phyloP scores from a whole-genome alignment of 2,113 vertebrate genomes.

The Pantherophis guttatus region DNA sequence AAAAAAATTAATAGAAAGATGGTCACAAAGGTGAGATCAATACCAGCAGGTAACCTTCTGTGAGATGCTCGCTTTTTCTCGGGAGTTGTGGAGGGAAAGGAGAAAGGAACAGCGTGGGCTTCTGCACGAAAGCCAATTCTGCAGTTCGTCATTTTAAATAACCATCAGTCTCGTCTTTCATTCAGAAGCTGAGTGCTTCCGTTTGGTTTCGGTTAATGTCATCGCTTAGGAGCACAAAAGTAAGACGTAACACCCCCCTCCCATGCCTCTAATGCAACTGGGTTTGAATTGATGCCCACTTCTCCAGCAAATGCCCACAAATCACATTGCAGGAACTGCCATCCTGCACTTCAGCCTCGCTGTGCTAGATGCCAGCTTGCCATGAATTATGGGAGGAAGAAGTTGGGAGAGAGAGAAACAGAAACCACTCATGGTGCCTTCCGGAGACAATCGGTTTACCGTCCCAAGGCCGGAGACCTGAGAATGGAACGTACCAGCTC shows the following conservation, averaged over 20 bases:
- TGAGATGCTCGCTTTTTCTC: background rate
- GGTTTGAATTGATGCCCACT: constrained; percentile 2
- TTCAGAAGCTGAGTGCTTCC: constrained; percentile 11
- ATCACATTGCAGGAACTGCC: background rate
- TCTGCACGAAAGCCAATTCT: constrained; percentile 15
- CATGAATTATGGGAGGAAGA: too few relatives aligned
- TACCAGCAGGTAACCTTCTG: background rate
- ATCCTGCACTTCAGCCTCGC: too few relatives aligned
- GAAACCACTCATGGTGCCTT: too few relatives aligned
- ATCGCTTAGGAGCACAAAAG: background rate
- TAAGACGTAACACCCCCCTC: background rate
- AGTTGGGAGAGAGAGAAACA: too few relatives aligned
- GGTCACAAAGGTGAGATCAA: constrained; percentile 31
- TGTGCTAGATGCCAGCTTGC: background rate
- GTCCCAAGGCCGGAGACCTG: too few relatives aligned
- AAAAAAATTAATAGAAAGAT: constrained; percentile 14
- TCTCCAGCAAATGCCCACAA: background rate
- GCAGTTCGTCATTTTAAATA: constrained; percentile 31
- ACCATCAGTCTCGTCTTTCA: background rate
- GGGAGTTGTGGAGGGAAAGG: background rate
- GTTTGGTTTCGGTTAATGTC: background rate
- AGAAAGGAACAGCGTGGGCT: background rate
- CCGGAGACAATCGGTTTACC: too few relatives aligned
- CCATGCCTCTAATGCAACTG: background rate
- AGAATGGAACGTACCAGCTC: too few relatives aligned